A percentile compares a stretch with the other conserved stretches of the same genome.
These are phyloP conservation scores for Hydrochoerus hydrochaeris DNA, from an alignment of 2,113 vertebrate species.

Conservation along the genomic window DNA sequence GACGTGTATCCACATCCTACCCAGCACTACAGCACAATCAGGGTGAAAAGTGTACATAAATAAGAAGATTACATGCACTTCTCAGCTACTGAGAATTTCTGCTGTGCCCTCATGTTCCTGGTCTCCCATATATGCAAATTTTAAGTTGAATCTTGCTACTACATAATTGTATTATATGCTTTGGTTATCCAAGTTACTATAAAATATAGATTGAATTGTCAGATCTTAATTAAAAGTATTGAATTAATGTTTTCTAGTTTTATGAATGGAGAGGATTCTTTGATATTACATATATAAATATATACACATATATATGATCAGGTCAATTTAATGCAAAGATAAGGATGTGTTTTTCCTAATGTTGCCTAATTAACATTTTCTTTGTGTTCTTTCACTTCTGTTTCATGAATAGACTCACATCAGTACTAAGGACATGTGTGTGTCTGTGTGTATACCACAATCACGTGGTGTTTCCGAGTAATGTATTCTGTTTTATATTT, in stretches of 20 bases:
- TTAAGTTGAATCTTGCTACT: not conserved
- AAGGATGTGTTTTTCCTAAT: not conserved
- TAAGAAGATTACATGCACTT: not conserved
- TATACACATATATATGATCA: not conserved
- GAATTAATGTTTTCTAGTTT: not conserved
- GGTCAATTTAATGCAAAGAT: not conserved
- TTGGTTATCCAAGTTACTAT: not conserved
- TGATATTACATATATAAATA: not conserved
- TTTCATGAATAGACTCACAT: not conserved
- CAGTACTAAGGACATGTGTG: not conserved
- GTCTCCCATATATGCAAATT: not conserved
- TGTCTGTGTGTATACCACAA: not conserved
- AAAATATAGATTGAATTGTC: not conserved
- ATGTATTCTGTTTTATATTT: not conserved
- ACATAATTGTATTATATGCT: not conserved
- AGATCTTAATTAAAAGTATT: conserved; percentile 1
- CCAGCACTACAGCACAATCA: not conserved
- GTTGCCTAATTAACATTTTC: not conserved
- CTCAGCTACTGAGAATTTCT: not conserved
- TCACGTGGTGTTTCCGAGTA: not conserved
- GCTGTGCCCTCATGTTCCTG: not conserved
- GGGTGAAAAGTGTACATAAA: not conserved
- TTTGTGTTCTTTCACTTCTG: not conserved
- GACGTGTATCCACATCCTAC: not conserved
- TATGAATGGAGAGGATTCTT: not conserved